phyloP scores from a whole-genome alignment of 2,797 vertebrate species.

The Glyptemys insculpta region DNA sequence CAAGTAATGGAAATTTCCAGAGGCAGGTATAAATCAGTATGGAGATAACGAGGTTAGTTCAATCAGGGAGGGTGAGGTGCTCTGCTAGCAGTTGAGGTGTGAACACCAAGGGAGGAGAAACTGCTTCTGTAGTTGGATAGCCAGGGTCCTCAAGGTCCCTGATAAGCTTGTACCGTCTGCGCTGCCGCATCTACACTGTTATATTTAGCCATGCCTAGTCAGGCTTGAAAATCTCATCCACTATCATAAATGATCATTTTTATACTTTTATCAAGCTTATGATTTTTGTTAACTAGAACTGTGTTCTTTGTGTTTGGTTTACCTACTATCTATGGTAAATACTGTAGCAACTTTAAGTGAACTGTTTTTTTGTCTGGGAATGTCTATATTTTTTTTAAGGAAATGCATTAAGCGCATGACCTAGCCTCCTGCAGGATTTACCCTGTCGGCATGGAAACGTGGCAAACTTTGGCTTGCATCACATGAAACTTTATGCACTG shows the following conservation, averaged over 20 bases:
- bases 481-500: neutral
- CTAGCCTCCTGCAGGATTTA: neutral
- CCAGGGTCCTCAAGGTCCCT: too few species aligned
- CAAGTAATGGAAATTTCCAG: too few species aligned
- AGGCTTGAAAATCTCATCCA: too few species aligned
- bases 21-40: too few species aligned
- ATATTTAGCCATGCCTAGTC: too few species aligned
- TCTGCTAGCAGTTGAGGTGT: too few species aligned
- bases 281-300: neutral
- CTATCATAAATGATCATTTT: neutral
- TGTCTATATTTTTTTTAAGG: neutral
- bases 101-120: too few species aligned
- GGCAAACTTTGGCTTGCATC: neutral
- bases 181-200: too few species aligned
- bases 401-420: neutral
- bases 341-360: neutral
- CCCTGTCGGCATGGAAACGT: neutral
- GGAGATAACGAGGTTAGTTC: too few species aligned
- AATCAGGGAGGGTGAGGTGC: too few species aligned
- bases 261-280: rapidly evolving
- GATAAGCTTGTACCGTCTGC: too few species aligned
- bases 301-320: neutral
- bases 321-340: neutral
- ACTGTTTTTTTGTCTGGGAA: neutral
- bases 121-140: too few species aligned